Percentiles rank a stretch among this genome's conserved stretches.
Conservation (phyloP, 2,888 invertebrate species). For the Druceiella hillmani region DNA sequence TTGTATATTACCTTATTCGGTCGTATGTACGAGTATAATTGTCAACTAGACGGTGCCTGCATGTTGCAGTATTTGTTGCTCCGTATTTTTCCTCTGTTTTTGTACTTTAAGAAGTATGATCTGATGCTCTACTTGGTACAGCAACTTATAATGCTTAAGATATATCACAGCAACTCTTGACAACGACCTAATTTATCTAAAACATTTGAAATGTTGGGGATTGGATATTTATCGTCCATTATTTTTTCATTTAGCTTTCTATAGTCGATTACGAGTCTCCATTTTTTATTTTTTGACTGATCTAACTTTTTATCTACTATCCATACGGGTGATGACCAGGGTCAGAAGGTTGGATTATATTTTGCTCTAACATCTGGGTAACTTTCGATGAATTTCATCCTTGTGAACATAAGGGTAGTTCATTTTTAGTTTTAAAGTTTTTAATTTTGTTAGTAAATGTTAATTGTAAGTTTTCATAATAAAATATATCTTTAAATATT, state of each 20-base stretch:
- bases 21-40: too few relatives aligned
- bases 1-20: too few relatives aligned
- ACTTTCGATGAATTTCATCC: conserved; percentile 7
- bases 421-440: conserved; percentile 21
- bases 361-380: conserved; percentile 2
- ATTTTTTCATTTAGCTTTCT: conserved; percentile 22
- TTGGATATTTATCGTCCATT: conserved; percentile 23
- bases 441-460: conserved; percentile 21
- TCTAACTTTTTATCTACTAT: conserved; percentile 27
- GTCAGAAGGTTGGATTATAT: conserved; percentile 24
- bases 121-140: too few relatives aligned
- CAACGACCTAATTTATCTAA: conserved; percentile 22
- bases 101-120: too few relatives aligned
- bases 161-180: too few relatives aligned
- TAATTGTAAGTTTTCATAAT: too few relatives aligned
- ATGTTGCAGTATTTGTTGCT: too few relatives aligned
- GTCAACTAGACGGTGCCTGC: too few relatives aligned
- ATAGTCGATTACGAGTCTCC: conserved; percentile 24
- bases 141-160: too few relatives aligned
- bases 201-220: conserved; percentile 24
- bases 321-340: conserved; percentile 26
- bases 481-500: too few relatives aligned
- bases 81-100: too few relatives aligned
- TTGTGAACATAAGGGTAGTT: conserved; percentile 16
- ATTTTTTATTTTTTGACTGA: conserved; percentile 20